phyloP scores from a whole-genome alignment of 2,888 invertebrate genomes.

The Campopleginae sp. region DNA sequence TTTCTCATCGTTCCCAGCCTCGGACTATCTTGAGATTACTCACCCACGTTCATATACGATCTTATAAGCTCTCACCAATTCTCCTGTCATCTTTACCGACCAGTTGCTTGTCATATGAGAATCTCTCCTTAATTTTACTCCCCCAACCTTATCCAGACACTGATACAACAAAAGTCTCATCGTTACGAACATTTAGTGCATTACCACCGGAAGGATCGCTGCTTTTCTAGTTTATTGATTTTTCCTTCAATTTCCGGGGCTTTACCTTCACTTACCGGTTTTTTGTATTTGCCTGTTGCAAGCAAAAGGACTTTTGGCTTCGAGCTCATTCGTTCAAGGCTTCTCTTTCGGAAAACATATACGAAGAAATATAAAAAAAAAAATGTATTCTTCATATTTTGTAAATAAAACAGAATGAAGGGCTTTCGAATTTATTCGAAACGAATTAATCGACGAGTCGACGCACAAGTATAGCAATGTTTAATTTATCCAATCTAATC shows the following conservation, averaged over 20 bases:
- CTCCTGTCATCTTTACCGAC: slow-evolving; percentile 25
- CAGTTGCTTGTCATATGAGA: slow-evolving; percentile 20
- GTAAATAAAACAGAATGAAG: background rate
- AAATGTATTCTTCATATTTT: background rate
- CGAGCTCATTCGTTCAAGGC: background rate
- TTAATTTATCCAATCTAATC: slow-evolving; percentile 50
- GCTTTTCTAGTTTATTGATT: slow-evolving; percentile 17
- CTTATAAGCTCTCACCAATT: background rate
- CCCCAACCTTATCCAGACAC: background rate
- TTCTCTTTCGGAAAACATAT: background rate
- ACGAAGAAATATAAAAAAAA: background rate
- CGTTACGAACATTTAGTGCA: background rate
- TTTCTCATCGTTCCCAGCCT: background rate
- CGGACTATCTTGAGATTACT: slow-evolving; percentile 1
- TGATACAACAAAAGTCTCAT: slow-evolving; percentile 17
- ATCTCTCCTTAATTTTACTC: slow-evolving; percentile 27
- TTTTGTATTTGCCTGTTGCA: background rate
- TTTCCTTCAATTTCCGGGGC: slow-evolving; percentile 39
- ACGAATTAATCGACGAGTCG: background rate
- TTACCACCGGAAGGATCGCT: slow-evolving; percentile 38
- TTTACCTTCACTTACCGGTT: background rate
- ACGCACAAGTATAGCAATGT: background rate
- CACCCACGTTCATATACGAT: background rate
- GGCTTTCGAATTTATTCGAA: background rate
- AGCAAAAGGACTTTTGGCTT: background rate